These are phyloP conservation scores for Andricus quercusramuli DNA, from an alignment of 2,888 invertebrate genomes.

Conservation along the genomic window DNA sequence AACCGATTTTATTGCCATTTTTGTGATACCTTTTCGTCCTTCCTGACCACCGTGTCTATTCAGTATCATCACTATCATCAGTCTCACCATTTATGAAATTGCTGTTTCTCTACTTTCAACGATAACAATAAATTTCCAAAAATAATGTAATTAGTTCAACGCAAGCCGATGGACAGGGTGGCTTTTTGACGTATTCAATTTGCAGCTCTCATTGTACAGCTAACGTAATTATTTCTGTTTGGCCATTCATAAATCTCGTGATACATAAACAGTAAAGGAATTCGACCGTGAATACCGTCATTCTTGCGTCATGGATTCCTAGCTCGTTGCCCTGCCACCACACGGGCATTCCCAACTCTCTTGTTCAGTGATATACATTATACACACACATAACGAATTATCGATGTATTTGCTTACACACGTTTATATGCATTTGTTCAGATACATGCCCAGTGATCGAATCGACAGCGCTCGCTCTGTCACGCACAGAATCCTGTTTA, in stretches of 20 bases:
- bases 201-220: not conserved
- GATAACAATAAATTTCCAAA: no score
- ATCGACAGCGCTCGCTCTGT: slow-evolving; percentile 58
- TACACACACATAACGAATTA: not conserved
- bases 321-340: not conserved
- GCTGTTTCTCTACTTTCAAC: no score
- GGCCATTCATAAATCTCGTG: slow-evolving; percentile 6
- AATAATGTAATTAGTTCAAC: no score
- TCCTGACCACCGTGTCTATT: no score
- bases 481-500: slow-evolving; percentile 67
- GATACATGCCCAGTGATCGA: slow-evolving; percentile 12
- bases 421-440: slow-evolving; percentile 22
- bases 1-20: no score
- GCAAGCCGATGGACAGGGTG: no score
- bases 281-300: slow-evolving; percentile 50
- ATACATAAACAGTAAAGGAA: not conserved
- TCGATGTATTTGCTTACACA: slow-evolving; percentile 26
- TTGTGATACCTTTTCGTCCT: no score
- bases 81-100: not conserved
- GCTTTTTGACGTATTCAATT: not conserved
- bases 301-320: slow-evolving; percentile 59
- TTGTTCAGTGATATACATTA: slow-evolving; percentile 29
- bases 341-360: slow-evolving; percentile 47
- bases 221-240: not conserved
- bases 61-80: not conserved